phyloP scores from a whole-genome alignment of 2,797 vertebrate species.

The Mormyrops boulengeri region DNA sequence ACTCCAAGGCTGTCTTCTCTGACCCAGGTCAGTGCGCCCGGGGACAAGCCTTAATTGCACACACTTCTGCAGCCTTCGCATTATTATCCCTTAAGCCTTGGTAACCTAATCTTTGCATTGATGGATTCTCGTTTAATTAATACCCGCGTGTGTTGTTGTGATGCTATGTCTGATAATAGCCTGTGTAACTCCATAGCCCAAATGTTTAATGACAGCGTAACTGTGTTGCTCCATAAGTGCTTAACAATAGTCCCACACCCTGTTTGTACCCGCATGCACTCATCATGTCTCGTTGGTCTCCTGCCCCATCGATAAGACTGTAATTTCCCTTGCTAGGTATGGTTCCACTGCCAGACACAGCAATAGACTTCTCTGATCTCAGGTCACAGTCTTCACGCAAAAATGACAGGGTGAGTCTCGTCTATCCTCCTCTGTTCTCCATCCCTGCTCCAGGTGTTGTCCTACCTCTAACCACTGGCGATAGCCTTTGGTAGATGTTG shows the following conservation, averaged over 20 bases:
- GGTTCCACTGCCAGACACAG: slow-evolving; percentile 69
- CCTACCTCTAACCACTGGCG: neutral
- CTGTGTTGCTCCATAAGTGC: neutral
- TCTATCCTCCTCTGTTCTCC: neutral
- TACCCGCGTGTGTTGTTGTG: neutral
- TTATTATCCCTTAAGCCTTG: neutral
- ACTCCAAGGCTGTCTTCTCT: slow-evolving; percentile 70
- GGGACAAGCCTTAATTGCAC: neutral
- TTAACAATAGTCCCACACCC: neutral
- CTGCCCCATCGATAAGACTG: neutral
- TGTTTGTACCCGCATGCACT: neutral
- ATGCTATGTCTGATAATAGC: neutral
- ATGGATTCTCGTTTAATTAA: neutral
- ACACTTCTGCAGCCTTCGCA: neutral
- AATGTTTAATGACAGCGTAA: neutral
- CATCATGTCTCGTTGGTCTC: neutral
- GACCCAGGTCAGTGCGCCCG: slow-evolving; percentile 61
- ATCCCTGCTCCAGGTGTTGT: neutral
- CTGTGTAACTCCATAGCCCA: neutral
- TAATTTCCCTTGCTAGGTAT: slow-evolving; percentile 47
- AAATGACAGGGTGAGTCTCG: slow-evolving; percentile 58
- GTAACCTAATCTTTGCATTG: neutral
- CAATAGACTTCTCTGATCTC: slow-evolving; percentile 75
- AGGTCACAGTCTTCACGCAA: slow-evolving; percentile 61
- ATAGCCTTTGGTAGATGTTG: neutral